A percentile compares a stretch with the other conserved stretches of the same genome.
These are phyloP conservation scores for Corvus hawaiiensis DNA, from an alignment of 2,113 vertebrate genomes.

Conservation along the genomic window DNA sequence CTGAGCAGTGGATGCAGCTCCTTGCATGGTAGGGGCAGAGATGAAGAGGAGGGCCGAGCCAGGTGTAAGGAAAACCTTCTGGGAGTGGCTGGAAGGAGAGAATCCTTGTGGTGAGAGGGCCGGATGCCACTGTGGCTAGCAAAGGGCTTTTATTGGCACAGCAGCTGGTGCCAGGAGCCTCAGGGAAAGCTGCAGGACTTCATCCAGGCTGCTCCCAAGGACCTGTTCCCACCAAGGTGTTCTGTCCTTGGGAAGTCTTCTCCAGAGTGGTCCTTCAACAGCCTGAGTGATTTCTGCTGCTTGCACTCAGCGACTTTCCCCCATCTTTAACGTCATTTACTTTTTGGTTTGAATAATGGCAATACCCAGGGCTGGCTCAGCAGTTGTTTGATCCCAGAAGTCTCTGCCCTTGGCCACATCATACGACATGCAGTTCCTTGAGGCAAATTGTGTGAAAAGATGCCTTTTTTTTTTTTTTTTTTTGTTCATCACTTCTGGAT, in stretches of 20 bases:
- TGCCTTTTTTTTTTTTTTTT: not conserved
- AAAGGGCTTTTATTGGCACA: not conserved
- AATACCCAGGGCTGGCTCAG: not conserved
- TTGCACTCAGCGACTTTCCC: not conserved
- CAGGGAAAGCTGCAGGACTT: not conserved
- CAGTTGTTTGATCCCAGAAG: not conserved
- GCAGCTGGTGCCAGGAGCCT: not conserved
- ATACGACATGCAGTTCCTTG: not conserved
- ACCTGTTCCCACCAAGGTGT: not conserved
- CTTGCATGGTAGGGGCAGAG: not conserved
- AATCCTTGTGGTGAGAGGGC: not conserved
- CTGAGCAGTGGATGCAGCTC: not conserved
- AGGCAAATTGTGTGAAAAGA: slow-evolving; percentile 17
- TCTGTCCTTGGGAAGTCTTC: not conserved
- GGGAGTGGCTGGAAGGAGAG: not conserved
- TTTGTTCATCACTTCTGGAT: not conserved
- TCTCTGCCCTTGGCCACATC: not conserved
- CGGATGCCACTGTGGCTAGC: not conserved
- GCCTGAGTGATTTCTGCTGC: not conserved
- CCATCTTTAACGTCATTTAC: not conserved
- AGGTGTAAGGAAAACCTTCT: not conserved
- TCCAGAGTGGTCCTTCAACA: not conserved
- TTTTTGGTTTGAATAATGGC: not conserved
- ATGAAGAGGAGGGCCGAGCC: not conserved
- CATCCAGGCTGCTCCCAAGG: not conserved